A percentile compares a stretch with the other conserved stretches of the same genome.
Evolutionary conservation across 2,888 invertebrate genomes (phyloP).

Genomic region (Yponomeuta evonymella): DNA sequence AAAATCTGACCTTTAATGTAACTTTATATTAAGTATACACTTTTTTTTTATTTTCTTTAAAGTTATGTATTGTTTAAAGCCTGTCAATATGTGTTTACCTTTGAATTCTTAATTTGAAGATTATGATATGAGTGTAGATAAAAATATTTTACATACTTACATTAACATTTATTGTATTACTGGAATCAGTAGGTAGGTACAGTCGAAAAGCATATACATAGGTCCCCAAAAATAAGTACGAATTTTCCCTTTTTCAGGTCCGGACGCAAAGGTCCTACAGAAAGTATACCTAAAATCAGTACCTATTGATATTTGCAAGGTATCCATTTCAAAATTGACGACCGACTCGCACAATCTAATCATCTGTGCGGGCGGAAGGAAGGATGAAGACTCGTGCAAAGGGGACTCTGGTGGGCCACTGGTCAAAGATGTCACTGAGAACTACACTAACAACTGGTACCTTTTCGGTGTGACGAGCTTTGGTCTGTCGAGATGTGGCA

Average conservation of each 20-base stretch:
- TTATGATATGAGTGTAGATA: too few species aligned
- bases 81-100: too few species aligned
- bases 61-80: too few species aligned
- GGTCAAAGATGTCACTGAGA: conserved; percentile 35
- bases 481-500: conserved; percentile 34
- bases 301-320: conserved; percentile 30
- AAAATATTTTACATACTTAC: too few species aligned
- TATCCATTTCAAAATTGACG: conserved; percentile 35
- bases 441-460: conserved; percentile 48
- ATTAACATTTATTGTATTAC: too few species aligned
- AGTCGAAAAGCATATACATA: too few species aligned
- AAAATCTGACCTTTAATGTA: too few species aligned
- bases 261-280: conserved; percentile 32
- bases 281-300: conserved; percentile 57
- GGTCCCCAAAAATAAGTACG: background rate
- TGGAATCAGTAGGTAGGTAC: too few species aligned
- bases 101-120: too few species aligned
- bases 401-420: conserved; percentile 80
- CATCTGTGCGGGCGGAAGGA: conserved; percentile 76
- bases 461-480: conserved; percentile 68
- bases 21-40: too few species aligned
- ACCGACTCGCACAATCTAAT: conserved; percentile 28
- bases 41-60: too few species aligned
- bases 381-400: conserved; percentile 68
- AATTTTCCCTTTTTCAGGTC: conserved; percentile 26